Percentiles rank a stretch among this genome's conserved stretches.
Conservation (phyloP, 1,140 invertebrate species). For the Oryctes rhinoceros region DNA sequence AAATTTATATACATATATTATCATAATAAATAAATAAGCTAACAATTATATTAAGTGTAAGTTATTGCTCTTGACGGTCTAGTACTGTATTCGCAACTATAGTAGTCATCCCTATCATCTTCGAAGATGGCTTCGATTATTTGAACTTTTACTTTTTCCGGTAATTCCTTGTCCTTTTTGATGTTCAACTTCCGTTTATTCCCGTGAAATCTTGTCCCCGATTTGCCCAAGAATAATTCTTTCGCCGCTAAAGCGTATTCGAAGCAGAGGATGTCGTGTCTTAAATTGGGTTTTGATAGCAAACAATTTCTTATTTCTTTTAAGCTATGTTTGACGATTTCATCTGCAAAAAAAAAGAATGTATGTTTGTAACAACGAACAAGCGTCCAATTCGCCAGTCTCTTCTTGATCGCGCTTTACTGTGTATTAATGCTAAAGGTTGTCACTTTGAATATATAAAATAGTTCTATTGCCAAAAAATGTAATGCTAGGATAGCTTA, state of each 20-base stretch:
- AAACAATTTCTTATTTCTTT: not conserved
- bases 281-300: not conserved
- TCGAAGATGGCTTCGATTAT: not conserved
- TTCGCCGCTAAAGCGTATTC: not conserved
- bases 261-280: not conserved
- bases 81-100: not conserved
- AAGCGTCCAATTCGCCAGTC: too few species aligned
- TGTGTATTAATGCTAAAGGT: too few species aligned
- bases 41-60: not conserved
- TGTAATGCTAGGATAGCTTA: too few species aligned
- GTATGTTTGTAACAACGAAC: too few species aligned
- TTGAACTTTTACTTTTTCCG: conserved; percentile 4
- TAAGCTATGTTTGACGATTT: not conserved
- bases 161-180: not conserved
- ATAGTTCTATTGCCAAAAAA: too few species aligned
- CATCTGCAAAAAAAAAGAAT: not conserved
- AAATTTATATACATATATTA: not conserved
- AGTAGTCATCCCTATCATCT: conserved; percentile 18
- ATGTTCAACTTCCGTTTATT: not conserved
- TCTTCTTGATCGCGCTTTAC: too few species aligned
- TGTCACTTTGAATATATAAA: too few species aligned
- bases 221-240: not conserved
- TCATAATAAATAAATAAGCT: conserved; percentile 1
- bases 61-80: conserved; percentile 1
- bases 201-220: not conserved